Percentiles rank a stretch among this genome's conserved stretches.
phyloP scores from a whole-genome alignment of 2,888 invertebrate genomes.

The Caenorhabditis sp. region DNA sequence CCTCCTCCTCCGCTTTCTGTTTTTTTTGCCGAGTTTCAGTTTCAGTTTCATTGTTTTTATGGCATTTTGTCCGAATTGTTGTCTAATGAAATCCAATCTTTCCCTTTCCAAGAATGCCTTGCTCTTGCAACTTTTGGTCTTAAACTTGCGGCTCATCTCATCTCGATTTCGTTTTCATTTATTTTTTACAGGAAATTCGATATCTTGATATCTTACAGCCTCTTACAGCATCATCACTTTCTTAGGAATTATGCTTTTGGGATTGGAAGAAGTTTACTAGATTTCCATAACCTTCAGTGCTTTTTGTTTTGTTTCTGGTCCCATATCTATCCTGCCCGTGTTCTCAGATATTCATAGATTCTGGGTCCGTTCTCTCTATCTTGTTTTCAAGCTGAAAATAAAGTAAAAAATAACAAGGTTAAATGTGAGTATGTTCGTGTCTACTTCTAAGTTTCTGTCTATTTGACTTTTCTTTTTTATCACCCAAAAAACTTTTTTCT shows the following conservation, averaged over 20 bases:
- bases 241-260: conserved; percentile 16
- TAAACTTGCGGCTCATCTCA: not conserved
- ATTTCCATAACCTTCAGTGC: too few species aligned
- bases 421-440: too few species aligned
- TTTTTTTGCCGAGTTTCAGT: too few species aligned
- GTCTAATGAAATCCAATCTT: too few species aligned
- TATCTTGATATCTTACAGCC: conserved; percentile 4
- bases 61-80: not conserved
- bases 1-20: too few species aligned
- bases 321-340: not conserved
- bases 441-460: not conserved
- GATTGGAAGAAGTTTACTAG: too few species aligned
- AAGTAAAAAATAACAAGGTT: conserved; percentile 26
- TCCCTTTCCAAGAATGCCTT: too few species aligned
- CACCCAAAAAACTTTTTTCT: conserved; percentile 30
- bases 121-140: conserved; percentile 14
- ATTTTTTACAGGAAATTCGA: conserved; percentile 21
- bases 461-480: not conserved
- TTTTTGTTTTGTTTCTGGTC: too few species aligned
- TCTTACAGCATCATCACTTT: conserved; percentile 22
- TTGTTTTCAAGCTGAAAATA: conserved; percentile 4
- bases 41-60: too few species aligned
- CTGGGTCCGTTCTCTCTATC: not conserved
- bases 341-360: not conserved
- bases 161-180: conserved; percentile 7